Base-by-base conservation (phyloP, 2,113 vertebrate species). In the Sardina pilchardus region DNA sequence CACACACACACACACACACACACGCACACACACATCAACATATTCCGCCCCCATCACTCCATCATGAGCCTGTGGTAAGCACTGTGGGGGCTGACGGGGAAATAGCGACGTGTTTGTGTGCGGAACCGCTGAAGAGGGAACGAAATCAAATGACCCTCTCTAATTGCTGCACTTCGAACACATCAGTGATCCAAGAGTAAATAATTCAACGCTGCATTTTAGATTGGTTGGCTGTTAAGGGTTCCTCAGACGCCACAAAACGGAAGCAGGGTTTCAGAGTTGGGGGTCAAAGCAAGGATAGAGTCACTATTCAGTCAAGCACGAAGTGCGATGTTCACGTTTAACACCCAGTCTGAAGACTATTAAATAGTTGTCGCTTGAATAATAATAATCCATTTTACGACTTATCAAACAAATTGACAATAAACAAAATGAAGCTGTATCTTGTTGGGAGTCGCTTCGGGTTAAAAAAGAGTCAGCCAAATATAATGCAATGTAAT, bases 181-280 rank as follows among this genome's bases (percentile, higher is more conserved):
- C 92, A 93, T 91, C 90, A 89, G 90, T 86, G 91, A 93, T 88
- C 91, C 89, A 91, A 90, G 93, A 94, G 91, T 93, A 91, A 94
- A 94, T 93, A 93, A 93, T 92, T 94, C 87, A 90, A 91, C 88
- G 88, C 88, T 90, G 88, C 89, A 88, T 93, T 93, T 89, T 84
- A 50, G 84, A 90, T 93, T 94, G 93, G 91, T 94, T 93, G 4
- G 39, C 92, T 90, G 91, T 92, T 92, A 92, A 90, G 91, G 88
- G 63, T 87, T 93, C 87, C 78, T 43, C 39, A 88, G 90, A 90
- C 85, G 48, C 88, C 82, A 91, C 88, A 83, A 88, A 88, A 85
- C 80, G 42, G 19, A 56, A 84, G 82, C 86, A 82, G 63, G 85
- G 84, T 91, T 84, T 44, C 7, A 24, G 63, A 80, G 71, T 84